A percentile compares a stretch with the other conserved stretches of the same genome.
These are phyloP conservation scores for Hippolais icterina DNA, from an alignment of 2,113 vertebrate genomes.

Conservation along the genomic window DNA sequence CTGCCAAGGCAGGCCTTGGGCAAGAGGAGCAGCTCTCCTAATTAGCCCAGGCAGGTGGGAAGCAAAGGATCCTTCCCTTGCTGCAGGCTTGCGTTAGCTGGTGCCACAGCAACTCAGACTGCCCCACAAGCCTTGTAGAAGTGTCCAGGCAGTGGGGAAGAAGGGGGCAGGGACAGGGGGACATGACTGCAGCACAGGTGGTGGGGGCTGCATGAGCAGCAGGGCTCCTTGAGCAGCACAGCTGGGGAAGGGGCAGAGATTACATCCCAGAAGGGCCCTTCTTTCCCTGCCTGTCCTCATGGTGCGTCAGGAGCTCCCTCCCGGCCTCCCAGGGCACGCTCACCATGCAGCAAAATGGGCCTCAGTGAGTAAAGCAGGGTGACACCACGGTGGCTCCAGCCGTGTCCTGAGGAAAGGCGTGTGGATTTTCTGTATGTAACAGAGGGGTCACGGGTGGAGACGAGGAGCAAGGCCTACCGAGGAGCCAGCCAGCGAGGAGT, in stretches of 20 bases:
- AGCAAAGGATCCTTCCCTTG: not conserved
- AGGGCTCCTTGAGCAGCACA: not conserved
- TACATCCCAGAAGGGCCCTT: not conserved
- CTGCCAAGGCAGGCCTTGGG: not conserved
- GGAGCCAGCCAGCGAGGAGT: not conserved
- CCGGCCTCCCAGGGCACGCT: accelerated
- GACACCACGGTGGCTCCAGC: accelerated
- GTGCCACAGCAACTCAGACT: not conserved
- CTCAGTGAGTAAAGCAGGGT: not conserved
- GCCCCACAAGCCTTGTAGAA: not conserved
- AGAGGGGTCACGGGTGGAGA: not conserved
- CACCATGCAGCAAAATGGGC: accelerated
- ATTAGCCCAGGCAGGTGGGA: not conserved
- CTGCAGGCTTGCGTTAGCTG: not conserved
- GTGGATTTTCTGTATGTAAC: not conserved
- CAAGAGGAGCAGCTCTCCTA: not conserved
- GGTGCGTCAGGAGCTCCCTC: not conserved
- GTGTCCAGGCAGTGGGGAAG: not conserved
- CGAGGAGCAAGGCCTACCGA: not conserved
- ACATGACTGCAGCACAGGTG: not conserved
- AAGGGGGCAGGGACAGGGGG: not conserved
- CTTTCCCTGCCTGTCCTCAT: not conserved
- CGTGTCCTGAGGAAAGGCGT: accelerated
- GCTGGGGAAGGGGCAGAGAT: not conserved
- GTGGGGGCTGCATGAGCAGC: not conserved